A percentile compares a stretch with the other conserved stretches of the same genome.
These are phyloP conservation scores for Ischnus inquisitorius DNA, from an alignment of 2,888 invertebrate genomes.

Conservation along the genomic window DNA sequence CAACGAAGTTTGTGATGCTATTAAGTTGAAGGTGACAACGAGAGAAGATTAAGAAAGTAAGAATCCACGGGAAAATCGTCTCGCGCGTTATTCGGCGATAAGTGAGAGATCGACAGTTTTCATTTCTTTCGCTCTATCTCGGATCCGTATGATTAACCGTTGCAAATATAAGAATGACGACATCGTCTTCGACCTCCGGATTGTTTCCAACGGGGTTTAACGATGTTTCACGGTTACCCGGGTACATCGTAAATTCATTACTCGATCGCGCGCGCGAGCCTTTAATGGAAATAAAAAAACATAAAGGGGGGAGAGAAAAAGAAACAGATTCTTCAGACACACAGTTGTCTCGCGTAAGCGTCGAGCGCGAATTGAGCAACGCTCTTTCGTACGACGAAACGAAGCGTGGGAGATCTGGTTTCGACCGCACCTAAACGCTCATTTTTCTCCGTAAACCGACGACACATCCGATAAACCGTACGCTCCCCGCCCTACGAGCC, in stretches of 20 bases:
- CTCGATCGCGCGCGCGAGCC: constrained; percentile 5
- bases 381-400: constrained; percentile 49
- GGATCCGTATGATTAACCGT: constrained; percentile 55
- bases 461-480: constrained; percentile 49
- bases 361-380: constrained; percentile 67
- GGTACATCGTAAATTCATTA: background rate
- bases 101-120: constrained; percentile 19
- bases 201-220: background rate
- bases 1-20: constrained; percentile 71
- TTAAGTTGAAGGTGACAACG: constrained; percentile 75
- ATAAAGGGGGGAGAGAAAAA: no score
- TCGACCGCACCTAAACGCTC: constrained; percentile 75
- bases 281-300: constrained; percentile 36
- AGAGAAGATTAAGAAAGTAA: constrained; percentile 69
- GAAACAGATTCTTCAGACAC: background rate
- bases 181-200: constrained; percentile 72
- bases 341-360: constrained; percentile 49
- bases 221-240: constrained; percentile 30
- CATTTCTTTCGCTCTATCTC: constrained; percentile 13
- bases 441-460: constrained; percentile 54
- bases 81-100: background rate
- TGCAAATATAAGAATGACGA: constrained; percentile 82
- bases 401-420: constrained; percentile 81
- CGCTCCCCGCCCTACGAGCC: constrained; percentile 30
- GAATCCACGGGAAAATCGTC: constrained; percentile 24